phyloP scores from a whole-genome alignment of 2,113 vertebrate genomes.

The Bolborhynchus lineola region DNA sequence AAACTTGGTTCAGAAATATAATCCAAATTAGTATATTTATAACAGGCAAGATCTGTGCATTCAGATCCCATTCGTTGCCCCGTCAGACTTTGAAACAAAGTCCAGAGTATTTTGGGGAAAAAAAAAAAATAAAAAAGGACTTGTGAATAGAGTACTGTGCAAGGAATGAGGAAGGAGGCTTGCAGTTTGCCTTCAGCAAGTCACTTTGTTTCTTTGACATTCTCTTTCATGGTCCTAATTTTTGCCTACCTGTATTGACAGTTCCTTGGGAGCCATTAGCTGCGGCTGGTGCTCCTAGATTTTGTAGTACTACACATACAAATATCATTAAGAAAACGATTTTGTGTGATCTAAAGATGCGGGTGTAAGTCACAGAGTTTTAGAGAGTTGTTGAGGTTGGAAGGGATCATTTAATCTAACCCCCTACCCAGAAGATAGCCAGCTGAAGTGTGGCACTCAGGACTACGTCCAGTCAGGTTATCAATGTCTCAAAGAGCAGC shows the following conservation, averaged over 20 bases:
- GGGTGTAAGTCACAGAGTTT: background rate
- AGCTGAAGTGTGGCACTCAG: background rate
- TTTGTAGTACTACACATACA: background rate
- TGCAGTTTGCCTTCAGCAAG: background rate
- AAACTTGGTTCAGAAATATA: constrained; percentile 37
- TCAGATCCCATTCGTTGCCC: background rate
- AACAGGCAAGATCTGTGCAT: constrained; percentile 9
- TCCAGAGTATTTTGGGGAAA: background rate
- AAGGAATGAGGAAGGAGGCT: background rate
- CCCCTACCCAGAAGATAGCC: background rate
- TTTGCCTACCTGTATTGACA: background rate
- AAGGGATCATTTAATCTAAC: background rate
- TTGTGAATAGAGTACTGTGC: background rate
- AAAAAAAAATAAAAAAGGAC: background rate
- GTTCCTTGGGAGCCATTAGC: background rate
- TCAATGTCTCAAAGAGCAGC: background rate
- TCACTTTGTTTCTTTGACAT: background rate
- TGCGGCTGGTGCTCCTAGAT: background rate
- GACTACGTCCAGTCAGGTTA: background rate
- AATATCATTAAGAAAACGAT: background rate
- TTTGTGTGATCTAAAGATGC: background rate
- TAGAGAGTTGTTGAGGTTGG: background rate
- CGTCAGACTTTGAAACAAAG: background rate
- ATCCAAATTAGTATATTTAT: background rate
- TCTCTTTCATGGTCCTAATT: background rate